These are phyloP conservation scores for Boleophthalmus pectinirostris DNA, from an alignment of 2,113 vertebrate genomes.

Conservation along the genomic window DNA sequence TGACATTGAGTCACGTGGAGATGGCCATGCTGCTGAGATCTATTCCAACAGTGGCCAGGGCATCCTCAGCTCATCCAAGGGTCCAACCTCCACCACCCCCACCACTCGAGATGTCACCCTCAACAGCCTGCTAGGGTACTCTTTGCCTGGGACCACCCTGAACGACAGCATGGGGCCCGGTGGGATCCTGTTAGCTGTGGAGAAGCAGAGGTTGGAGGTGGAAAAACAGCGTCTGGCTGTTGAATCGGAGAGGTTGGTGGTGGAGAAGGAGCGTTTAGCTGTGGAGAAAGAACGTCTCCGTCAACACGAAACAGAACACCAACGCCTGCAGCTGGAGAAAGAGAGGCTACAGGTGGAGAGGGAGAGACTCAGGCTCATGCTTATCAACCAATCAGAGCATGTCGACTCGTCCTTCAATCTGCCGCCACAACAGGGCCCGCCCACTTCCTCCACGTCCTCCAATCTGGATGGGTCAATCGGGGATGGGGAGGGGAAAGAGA, in stretches of 20 bases:
- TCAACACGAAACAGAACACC: slow-evolving; percentile 84
- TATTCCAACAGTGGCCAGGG: slow-evolving; percentile 87
- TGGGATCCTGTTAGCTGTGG: slow-evolving; percentile 84
- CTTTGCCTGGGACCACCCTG: neutral
- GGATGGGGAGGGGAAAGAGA: slow-evolving; percentile 31
- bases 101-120: slow-evolving; percentile 57
- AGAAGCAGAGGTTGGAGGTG: slow-evolving; percentile 90
- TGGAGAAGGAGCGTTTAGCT: slow-evolving; percentile 87
- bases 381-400: slow-evolving; percentile 80
- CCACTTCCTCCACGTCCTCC: slow-evolving; percentile 57
- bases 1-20: slow-evolving; percentile 80
- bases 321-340: slow-evolving; percentile 87
- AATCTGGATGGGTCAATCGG: slow-evolving; percentile 27
- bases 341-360: slow-evolving; percentile 87
- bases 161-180: slow-evolving; percentile 77
- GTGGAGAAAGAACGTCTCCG: slow-evolving; percentile 87
- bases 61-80: slow-evolving; percentile 82
- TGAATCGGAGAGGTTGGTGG: slow-evolving; percentile 85
- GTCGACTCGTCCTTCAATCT: slow-evolving; percentile 42
- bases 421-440: slow-evolving; percentile 59
- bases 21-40: slow-evolving; percentile 80
- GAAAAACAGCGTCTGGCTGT: slow-evolving; percentile 88
- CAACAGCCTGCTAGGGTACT: slow-evolving; percentile 26
- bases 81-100: slow-evolving; percentile 60
- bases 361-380: slow-evolving; percentile 82